Conservation (phyloP, 2,797 vertebrate genomes). For the Crocodylus rhombifer region DNA sequence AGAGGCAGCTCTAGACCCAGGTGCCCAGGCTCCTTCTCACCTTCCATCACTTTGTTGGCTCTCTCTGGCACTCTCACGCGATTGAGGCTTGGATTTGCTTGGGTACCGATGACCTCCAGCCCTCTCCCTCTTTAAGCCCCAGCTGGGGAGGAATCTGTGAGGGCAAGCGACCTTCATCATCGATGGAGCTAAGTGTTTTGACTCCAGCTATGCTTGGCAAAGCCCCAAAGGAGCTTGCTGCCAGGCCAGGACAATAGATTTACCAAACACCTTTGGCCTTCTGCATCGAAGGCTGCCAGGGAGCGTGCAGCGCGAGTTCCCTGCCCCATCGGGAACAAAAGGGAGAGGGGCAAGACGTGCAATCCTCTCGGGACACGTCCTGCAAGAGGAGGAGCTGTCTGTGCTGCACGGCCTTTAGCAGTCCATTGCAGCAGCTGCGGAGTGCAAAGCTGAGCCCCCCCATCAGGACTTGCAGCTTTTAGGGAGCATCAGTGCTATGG, state of each 20-base stretch:
- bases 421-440: no score
- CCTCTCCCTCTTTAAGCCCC: not conserved
- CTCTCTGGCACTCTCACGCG: not conserved
- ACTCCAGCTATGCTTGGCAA: not conserved
- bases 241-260: not conserved
- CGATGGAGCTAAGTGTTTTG: not conserved
- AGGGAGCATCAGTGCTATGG: not conserved
- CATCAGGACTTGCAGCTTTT: not conserved
- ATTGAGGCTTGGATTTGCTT: not conserved
- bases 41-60: not conserved
- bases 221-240: not conserved
- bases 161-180: not conserved
- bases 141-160: not conserved
- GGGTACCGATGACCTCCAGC: not conserved
- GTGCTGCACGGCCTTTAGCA: no score
- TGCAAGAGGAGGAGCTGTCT: no score
- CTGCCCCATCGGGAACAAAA: no score
- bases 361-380: no score
- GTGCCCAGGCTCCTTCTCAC: not conserved
- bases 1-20: not conserved
- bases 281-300: not conserved
- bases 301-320: no score
- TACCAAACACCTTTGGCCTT: not conserved
- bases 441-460: no score
- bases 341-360: no score